A percentile compares a stretch with the other conserved stretches of the same genome.
Evolutionary conservation across 2,113 vertebrate species (phyloP).

Genomic region (Copsychus sechellarum): DNA sequence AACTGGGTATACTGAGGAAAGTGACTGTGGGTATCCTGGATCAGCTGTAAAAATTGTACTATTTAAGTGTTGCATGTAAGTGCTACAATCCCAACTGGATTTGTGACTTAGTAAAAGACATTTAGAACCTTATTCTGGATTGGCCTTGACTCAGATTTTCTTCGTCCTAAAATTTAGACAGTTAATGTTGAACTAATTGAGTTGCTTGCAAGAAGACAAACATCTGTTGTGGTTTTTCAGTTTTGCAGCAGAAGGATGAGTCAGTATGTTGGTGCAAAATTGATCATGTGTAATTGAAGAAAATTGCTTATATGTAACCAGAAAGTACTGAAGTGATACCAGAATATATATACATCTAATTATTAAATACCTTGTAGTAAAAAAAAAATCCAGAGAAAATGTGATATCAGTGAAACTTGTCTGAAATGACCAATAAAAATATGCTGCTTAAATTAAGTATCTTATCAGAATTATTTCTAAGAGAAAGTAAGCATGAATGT

Average conservation of each 20-base stretch:
- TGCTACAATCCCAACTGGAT: background rate
- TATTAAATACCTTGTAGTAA: constrained; percentile 4
- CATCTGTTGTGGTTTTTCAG: background rate
- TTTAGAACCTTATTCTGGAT: background rate
- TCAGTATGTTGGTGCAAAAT: background rate
- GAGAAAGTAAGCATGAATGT: background rate
- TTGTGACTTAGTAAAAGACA: background rate
- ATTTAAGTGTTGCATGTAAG: background rate
- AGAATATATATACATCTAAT: background rate
- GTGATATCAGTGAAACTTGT: background rate
- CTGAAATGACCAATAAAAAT: constrained; percentile 38
- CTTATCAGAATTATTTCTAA: constrained; percentile 18
- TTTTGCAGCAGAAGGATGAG: background rate
- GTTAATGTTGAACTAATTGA: background rate
- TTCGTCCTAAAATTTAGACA: background rate
- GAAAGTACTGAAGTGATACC: background rate
- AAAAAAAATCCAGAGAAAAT: constrained; percentile 23
- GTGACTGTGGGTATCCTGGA: background rate
- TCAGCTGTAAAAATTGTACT: background rate
- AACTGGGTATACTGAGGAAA: background rate
- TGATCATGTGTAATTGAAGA: background rate
- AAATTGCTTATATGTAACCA: background rate
- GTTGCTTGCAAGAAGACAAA: background rate
- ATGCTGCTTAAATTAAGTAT: constrained; percentile 28
- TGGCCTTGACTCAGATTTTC: background rate